Percentiles rank a stretch among this genome's conserved stretches.
Conservation (phyloP, 2,888 invertebrate genomes). For the Gymnoscelis rufifasciata region DNA sequence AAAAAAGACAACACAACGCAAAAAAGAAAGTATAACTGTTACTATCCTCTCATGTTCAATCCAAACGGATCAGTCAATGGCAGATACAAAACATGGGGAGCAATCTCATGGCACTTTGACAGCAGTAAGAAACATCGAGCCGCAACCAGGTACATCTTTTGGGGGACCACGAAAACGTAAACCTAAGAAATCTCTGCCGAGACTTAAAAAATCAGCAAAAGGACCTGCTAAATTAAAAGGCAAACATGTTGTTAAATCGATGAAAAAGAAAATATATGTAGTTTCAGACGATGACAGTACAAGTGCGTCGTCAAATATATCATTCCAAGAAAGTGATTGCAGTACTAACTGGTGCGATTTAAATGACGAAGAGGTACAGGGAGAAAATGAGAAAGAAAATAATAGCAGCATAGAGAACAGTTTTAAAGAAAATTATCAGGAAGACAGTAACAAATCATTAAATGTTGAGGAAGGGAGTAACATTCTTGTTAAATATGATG, state of each 20-base stretch:
- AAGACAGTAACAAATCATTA: constrained; percentile 11
- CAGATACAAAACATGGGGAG: constrained; percentile 14
- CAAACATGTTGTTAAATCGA: constrained; percentile 12
- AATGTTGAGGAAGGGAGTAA: constrained; percentile 8
- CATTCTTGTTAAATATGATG: constrained; percentile 10
- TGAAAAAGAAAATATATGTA: constrained; percentile 14
- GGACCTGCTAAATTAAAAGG: constrained; percentile 16
- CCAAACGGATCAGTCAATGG: constrained; percentile 12
- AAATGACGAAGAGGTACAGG: constrained; percentile 9
- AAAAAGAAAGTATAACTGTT: constrained; percentile 12
- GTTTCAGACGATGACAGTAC: constrained; percentile 13
- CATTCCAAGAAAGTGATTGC: constrained; percentile 15
- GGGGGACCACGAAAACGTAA: constrained; percentile 14
- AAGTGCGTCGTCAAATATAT: constrained; percentile 17
- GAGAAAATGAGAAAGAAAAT: constrained; percentile 12
- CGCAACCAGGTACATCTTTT: constrained; percentile 18
- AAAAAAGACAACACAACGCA: constrained; percentile 7
- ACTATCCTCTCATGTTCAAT: constrained; percentile 12
- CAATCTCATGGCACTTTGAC: constrained; percentile 16
- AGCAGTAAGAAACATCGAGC: constrained; percentile 16
- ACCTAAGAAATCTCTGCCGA: constrained; percentile 20
- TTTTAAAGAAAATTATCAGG: constrained; percentile 12
- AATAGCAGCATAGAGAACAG: constrained; percentile 12
- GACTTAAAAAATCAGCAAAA: constrained; percentile 12
- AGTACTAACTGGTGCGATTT: constrained; percentile 14